Evolutionary conservation across 2,113 vertebrate species (phyloP), one percentile per base, ranked within the genome.

Genomic region (Poecile atricapillus): DNA sequence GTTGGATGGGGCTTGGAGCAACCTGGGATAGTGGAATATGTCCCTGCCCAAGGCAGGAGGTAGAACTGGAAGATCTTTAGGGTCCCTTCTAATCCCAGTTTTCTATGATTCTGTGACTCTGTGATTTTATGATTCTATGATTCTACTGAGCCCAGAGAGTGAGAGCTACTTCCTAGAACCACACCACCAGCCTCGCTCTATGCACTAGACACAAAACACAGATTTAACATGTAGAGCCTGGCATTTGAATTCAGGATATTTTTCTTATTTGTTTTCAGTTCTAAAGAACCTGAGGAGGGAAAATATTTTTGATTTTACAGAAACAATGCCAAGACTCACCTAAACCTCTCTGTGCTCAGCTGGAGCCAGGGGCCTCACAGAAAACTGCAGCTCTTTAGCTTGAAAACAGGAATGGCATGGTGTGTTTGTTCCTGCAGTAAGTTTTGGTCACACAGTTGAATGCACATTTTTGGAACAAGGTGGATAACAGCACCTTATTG

Each of bases 1-100:
- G 2, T 3, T 69, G 35, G 15, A 37, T 0, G 0, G 24, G 21
- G 15, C 15, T 62, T 55, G 11, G 11, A 55, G 3, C 8, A 76
- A 7, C 5, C 47, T 69, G 41, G 18, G 10, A 2, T 17, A n/a
- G 20, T 17, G 35, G 17, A 41, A 68, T 11, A 4, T 55, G 25
- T 27, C 21, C 30, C 55, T 62, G 14, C 4, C 13, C 4, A 18
- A 19, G n/a, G 20, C 24, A 68, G 23, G 4, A 3, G 1, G 2
- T 35, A 28, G 5, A 9, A 55, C 3, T 7, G 27, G 24, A 55
- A 55, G 18, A 23, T 0, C 16, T 53, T 76, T 41, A 35, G 31
- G 9, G 11, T n/a, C 5, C 5, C 15, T 77, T 69, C 25, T n/a
- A 62, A 16, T n/a, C 9, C 24, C 74, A 59, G 7, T 25, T 44